A percentile compares a stretch with the other conserved stretches of the same genome.
phyloP scores from a whole-genome alignment of 2,888 invertebrate species.

The Crocallis elinguaria region DNA sequence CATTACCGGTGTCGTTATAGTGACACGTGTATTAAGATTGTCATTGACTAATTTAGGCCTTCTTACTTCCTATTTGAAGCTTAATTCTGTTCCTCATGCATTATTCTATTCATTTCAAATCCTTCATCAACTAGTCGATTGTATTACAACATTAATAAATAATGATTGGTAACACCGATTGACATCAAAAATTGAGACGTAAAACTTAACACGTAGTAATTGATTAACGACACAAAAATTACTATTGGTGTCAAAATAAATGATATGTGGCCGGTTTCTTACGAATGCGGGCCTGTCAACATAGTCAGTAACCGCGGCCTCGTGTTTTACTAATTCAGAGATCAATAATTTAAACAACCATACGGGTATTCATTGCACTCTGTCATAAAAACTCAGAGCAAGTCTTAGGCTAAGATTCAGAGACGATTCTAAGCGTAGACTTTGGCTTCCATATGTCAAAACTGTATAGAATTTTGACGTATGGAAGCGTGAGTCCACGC shows the following conservation, averaged over 20 bases:
- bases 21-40: constrained; percentile 37
- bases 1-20: constrained; percentile 38
- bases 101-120: constrained; percentile 9
- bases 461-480: too few species aligned
- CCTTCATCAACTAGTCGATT: constrained; percentile 1
- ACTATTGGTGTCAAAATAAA: constrained; percentile 75
- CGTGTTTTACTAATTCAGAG: constrained; percentile 68
- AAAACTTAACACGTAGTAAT: constrained; percentile 69
- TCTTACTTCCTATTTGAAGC: constrained; percentile 23
- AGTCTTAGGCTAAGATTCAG: too few species aligned
- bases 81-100: constrained; percentile 11
- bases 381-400: constrained; percentile 24
- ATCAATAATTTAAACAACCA: constrained; percentile 58
- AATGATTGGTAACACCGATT: constrained; percentile 23
- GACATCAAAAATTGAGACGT: constrained; percentile 61
- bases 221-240: constrained; percentile 68
- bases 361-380: constrained; percentile 62
- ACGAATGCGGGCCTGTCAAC: constrained; percentile 74
- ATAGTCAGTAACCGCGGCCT: constrained; percentile 45
- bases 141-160: constrained; percentile 19
- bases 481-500: too few species aligned
- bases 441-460: too few species aligned
- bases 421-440: too few species aligned
- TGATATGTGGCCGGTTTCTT: constrained; percentile 74
- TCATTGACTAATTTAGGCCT: constrained; percentile 29